These are phyloP conservation scores for Sesia bembeciformis DNA, from an alignment of 2,888 invertebrate species.

Conservation along the genomic window DNA sequence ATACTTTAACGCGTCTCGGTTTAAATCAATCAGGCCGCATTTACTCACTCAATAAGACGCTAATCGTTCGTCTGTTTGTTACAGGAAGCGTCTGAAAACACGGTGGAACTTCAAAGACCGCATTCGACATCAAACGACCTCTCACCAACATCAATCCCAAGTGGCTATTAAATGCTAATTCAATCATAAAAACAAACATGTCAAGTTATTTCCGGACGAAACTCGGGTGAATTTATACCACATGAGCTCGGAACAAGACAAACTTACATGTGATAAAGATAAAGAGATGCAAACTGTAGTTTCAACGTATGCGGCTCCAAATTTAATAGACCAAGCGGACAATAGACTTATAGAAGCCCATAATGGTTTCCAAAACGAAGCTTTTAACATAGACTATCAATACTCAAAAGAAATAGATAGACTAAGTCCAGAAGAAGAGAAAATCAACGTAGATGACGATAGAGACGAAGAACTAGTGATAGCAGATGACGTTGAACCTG, in stretches of 20 bases:
- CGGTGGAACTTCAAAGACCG: conserved; percentile 43
- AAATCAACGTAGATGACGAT: conserved; percentile 43
- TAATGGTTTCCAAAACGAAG: conserved; percentile 19
- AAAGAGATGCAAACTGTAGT: conserved; percentile 58
- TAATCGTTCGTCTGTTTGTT: conserved; percentile 45
- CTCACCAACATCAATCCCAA: conserved; percentile 30
- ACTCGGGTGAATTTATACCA: conserved; percentile 38
- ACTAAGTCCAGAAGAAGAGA: conserved; percentile 38
- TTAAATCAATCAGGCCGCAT: conserved; percentile 19
- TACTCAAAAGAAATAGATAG: conserved; percentile 26
- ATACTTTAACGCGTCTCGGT: neutral
- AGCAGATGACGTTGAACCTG: neutral
- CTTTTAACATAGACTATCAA: conserved; percentile 15
- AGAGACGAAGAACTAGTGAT: conserved; percentile 11
- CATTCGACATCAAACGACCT: conserved; percentile 44
- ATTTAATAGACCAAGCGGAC: conserved; percentile 35
- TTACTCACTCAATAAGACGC: conserved; percentile 42
- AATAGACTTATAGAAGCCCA: conserved; percentile 26
- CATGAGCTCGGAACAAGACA: conserved; percentile 45
- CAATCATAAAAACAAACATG: conserved; percentile 71
- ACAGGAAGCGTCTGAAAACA: conserved; percentile 49
- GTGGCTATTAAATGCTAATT: conserved; percentile 54
- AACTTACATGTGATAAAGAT: conserved; percentile 10
- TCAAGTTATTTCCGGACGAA: conserved; percentile 44
- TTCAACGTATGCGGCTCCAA: conserved; percentile 37